phyloP scores from a whole-genome alignment of 2,797 vertebrate species.

The Cryptoblepharus egeriae region DNA sequence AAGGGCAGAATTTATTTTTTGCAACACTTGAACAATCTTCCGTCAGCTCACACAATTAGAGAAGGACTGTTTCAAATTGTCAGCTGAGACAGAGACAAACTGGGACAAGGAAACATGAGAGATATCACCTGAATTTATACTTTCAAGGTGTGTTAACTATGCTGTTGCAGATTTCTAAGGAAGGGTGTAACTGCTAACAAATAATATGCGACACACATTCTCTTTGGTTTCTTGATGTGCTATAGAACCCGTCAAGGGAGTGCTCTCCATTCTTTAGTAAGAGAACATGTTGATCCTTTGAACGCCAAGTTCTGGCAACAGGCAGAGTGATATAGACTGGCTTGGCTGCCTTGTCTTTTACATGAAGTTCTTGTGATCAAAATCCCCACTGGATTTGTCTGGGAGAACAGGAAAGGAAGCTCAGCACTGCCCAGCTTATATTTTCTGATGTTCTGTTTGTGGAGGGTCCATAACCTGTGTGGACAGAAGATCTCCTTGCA shows the following conservation, averaged over 20 bases:
- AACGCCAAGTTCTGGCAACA: background rate
- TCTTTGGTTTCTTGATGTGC: background rate
- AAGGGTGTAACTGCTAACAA: background rate
- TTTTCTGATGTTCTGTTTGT: background rate
- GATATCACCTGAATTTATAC: background rate
- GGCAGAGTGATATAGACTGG: background rate
- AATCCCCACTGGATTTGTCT: background rate
- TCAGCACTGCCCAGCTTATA: background rate
- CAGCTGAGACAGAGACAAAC: background rate
- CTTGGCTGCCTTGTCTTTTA: background rate
- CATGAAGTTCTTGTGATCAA: background rate
- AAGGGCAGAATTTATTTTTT: no score
- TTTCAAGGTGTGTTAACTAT: background rate
- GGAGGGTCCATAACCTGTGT: constrained; percentile 5
- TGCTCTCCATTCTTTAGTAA: background rate
- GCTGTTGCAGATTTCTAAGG: constrained; percentile 11
- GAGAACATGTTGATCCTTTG: background rate
- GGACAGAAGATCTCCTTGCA: background rate
- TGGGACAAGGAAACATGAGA: background rate
- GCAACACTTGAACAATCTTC: no score
- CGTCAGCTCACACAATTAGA: background rate
- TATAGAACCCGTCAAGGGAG: background rate
- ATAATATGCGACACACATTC: background rate
- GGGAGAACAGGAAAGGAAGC: constrained; percentile 2
- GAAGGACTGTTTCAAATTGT: background rate